Conservation (phyloP, 2,113 vertebrate species). For the Himantopus leucocephalus region DNA sequence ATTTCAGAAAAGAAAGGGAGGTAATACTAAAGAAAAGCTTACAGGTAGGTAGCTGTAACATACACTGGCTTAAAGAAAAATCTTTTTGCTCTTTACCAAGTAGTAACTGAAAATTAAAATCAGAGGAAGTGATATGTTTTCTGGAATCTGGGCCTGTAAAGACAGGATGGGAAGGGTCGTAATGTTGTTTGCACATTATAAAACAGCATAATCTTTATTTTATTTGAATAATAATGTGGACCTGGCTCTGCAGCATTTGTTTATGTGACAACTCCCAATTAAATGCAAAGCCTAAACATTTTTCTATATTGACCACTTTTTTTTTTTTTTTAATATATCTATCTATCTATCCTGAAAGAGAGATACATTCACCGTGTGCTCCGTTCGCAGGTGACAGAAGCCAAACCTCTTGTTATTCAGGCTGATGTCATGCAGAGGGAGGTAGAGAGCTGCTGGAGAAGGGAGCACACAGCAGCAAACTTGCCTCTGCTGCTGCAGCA, state of each 20-base stretch:
- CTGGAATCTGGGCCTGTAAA: background rate
- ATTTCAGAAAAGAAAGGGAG: constrained; percentile 77
- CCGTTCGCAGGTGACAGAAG: constrained; percentile 42
- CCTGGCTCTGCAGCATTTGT: background rate
- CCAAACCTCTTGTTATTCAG: constrained; percentile 69
- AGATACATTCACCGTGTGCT: rapidly evolving
- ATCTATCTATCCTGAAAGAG: background rate
- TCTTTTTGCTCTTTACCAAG: background rate
- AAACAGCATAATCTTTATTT: background rate
- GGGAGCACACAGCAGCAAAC: constrained; percentile 55
- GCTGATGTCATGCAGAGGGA: constrained; percentile 78
- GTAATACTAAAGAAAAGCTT: constrained; percentile 71
- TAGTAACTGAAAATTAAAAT: background rate
- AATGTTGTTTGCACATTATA: background rate
- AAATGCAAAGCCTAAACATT: background rate
- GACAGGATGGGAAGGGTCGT: background rate
- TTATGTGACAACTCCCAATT: background rate
- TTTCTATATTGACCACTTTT: background rate
- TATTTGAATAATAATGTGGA: background rate
- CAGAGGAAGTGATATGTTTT: background rate
- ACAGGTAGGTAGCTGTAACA: constrained; percentile 68
- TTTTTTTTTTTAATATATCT: background rate
- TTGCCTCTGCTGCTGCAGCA: constrained; percentile 72
- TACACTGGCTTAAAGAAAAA: background rate
- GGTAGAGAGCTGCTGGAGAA: constrained; percentile 77